Evolutionary conservation across 2,797 vertebrate species (phyloP).

Genomic region (Gallirallus australis): DNA sequence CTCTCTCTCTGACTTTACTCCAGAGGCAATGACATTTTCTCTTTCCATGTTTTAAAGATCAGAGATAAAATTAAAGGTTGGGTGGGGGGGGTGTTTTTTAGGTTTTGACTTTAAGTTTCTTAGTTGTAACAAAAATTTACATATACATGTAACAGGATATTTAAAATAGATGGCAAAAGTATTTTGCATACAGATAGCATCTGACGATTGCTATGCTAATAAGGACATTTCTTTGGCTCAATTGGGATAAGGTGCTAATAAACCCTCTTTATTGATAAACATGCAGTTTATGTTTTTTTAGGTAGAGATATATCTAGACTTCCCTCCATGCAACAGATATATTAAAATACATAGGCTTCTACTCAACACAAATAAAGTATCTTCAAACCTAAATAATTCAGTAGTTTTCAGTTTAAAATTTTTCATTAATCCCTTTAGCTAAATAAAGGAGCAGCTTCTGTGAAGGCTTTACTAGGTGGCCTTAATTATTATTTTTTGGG

Average conservation of each 20-base stretch:
- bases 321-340: not conserved
- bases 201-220: not conserved
- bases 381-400: not conserved
- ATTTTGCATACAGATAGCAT: not conserved
- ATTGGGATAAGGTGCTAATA: not conserved
- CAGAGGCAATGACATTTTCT: constrained; percentile 6
- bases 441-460: not conserved
- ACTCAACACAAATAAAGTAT: not conserved
- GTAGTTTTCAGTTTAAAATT: not conserved
- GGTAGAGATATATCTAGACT: not conserved
- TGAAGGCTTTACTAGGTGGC: not conserved
- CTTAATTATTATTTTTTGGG: not conserved
- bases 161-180: not conserved
- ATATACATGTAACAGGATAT: not conserved
- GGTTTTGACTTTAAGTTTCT: not conserved
- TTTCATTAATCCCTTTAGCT: not conserved
- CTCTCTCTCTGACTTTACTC: constrained; percentile 1
- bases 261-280: not conserved
- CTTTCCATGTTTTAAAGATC: not conserved
- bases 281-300: not conserved
- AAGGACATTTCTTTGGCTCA: not conserved
- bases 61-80: not conserved
- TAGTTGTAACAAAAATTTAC: not conserved
- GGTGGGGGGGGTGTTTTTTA: rapidly evolving
- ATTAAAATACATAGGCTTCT: not conserved